Conservation (phyloP, 2,797 vertebrate genomes). For the Coregonus suidteri region DNA sequence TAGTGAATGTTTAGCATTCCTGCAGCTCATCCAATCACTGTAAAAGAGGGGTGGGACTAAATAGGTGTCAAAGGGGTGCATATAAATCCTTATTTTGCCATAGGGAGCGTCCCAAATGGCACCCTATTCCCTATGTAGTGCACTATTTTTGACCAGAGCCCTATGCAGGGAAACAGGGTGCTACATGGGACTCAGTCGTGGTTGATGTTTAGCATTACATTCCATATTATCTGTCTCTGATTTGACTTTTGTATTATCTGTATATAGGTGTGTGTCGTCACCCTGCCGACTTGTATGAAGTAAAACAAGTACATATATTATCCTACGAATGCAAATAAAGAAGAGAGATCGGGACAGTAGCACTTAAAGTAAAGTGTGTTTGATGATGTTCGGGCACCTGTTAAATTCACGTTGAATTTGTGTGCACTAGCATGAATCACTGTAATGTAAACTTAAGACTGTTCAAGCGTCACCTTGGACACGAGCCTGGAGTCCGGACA, state of each 20-base stretch:
- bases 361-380: slow-evolving; percentile 56
- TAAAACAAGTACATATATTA: slow-evolving; percentile 21
- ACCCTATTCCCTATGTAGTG: too few relatives aligned
- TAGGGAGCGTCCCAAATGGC: not conserved
- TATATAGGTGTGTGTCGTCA: slow-evolving; percentile 56
- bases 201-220: slow-evolving; percentile 19
- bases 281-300: slow-evolving; percentile 46
- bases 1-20: slow-evolving; percentile 48
- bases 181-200: not conserved
- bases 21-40: slow-evolving; percentile 25
- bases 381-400: slow-evolving; percentile 45
- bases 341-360: slow-evolving; percentile 27
- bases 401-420: slow-evolving; percentile 56
- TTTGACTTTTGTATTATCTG: slow-evolving; percentile 31
- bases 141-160: too few relatives aligned
- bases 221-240: not conserved
- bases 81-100: not conserved
- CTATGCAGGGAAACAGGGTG: too few relatives aligned
- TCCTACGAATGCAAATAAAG: slow-evolving; percentile 35
- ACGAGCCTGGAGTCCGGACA: too few relatives aligned
- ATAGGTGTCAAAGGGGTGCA: not conserved
- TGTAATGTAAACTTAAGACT: not conserved
- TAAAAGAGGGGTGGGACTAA: slow-evolving; percentile 17
- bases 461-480: too few relatives aligned
- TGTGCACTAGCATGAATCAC: not conserved